Percentiles rank a stretch among this genome's conserved stretches.
These are phyloP conservation scores for Pogonophryne albipinna DNA, from an alignment of 2,797 vertebrate species.

Conservation along the genomic window DNA sequence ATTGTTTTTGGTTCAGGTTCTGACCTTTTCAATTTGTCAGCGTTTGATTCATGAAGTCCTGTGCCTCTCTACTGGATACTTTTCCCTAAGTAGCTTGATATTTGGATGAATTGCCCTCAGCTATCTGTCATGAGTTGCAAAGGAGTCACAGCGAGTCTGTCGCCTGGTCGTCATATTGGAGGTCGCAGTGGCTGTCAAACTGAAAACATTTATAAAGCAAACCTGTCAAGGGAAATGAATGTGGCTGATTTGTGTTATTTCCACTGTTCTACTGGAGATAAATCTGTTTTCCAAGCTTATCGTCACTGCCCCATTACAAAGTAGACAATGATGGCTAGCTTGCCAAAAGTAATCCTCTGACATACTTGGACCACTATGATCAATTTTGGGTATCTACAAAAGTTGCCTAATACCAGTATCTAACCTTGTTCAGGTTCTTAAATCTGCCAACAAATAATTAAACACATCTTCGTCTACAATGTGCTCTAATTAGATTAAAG, in stretches of 20 bases:
- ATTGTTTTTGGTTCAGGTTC: constrained; percentile 18
- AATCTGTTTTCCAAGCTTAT: neutral
- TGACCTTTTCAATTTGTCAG: constrained; percentile 6
- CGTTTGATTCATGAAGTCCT: constrained; percentile 22
- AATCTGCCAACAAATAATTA: neutral
- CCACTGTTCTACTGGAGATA: too few relatives aligned
- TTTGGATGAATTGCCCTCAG: constrained; percentile 21
- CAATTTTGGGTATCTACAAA: neutral
- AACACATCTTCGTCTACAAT: neutral
- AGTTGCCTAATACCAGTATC: too few relatives aligned
- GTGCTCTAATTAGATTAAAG: neutral
- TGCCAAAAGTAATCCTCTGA: neutral
- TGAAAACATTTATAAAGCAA: neutral
- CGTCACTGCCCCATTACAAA: neutral
- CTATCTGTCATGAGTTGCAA: constrained; percentile 9
- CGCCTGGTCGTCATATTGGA: too few relatives aligned
- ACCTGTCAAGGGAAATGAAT: neutral
- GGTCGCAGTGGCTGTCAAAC: neutral
- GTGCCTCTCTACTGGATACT: neutral
- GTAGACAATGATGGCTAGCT: neutral
- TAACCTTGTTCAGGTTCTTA: neutral
- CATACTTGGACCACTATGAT: neutral
- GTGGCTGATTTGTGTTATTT: too few relatives aligned
- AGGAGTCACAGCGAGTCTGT: neutral
- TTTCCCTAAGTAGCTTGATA: constrained; percentile 5